A percentile compares a stretch with the other conserved stretches of the same genome.
Conservation (phyloP, 2,797 vertebrate species). For the Sebastes wilsoni region DNA sequence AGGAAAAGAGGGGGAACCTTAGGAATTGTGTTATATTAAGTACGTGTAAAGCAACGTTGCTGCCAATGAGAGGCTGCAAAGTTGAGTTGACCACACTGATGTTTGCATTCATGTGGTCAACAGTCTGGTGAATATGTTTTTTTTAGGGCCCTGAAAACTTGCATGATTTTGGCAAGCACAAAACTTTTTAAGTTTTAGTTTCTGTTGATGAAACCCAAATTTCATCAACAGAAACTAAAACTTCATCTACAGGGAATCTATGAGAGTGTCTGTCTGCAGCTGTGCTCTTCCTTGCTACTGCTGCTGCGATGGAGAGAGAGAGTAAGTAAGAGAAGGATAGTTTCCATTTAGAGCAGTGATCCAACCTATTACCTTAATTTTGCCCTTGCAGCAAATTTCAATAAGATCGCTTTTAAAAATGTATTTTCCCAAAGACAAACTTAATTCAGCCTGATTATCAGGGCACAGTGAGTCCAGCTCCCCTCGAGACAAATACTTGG, state of each 20-base stretch:
- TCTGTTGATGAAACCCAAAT: constrained; percentile 4
- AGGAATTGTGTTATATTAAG: too few species aligned
- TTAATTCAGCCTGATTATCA: constrained; percentile 30
- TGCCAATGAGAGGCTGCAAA: too few species aligned
- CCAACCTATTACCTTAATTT: constrained; percentile 47
- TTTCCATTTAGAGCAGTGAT: constrained; percentile 23
- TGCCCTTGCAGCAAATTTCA: constrained; percentile 36
- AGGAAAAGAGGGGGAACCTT: too few species aligned
- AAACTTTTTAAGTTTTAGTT: too few species aligned
- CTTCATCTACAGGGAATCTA: constrained; percentile 15
- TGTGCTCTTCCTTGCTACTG: constrained; percentile 4
- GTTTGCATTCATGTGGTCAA: not conserved
- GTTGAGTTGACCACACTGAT: too few species aligned
- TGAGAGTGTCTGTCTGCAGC: constrained; percentile 19
- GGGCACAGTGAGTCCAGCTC: not conserved
- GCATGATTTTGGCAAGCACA: not conserved
- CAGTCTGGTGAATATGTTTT: not conserved
- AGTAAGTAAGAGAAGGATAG: not conserved
- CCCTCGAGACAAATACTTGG: not conserved
- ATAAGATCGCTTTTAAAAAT: constrained; percentile 22
- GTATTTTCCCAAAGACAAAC: constrained; percentile 31
- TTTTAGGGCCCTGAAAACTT: not conserved
- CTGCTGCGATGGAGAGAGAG: constrained; percentile 3
- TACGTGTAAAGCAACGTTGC: too few species aligned
- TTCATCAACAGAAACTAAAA: constrained; percentile 20